Percentiles rank a stretch among this genome's conserved stretches.
These are phyloP conservation scores for Pilophorus perplexus DNA, from an alignment of 2,888 invertebrate species.

Conservation along the genomic window DNA sequence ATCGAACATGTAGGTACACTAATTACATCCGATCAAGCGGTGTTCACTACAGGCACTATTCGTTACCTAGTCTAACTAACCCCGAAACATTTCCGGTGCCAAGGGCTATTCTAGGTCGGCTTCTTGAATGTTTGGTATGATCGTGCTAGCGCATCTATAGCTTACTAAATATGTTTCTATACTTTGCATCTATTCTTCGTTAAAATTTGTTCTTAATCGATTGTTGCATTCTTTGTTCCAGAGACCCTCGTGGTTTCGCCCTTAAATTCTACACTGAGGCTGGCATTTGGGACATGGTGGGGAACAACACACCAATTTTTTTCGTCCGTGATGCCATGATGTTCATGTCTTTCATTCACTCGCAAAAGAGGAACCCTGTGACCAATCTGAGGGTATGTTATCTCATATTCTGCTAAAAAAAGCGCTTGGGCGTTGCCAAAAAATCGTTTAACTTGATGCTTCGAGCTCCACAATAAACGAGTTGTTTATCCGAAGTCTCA, in stretches of 20 bases:
- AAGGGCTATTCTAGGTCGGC: too few species aligned
- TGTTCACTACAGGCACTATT: too few species aligned
- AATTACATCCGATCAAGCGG: too few species aligned
- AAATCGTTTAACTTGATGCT: too few species aligned
- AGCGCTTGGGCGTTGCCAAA: too few species aligned
- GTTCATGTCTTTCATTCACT: constrained; percentile 94
- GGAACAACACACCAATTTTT: constrained; percentile 90
- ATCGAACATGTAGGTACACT: too few species aligned
- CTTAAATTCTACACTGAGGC: constrained; percentile 91
- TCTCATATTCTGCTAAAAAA: too few species aligned
- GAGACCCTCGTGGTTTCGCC: constrained; percentile 91
- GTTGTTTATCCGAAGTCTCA: too few species aligned
- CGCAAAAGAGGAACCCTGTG: constrained; percentile 92
- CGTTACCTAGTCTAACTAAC: too few species aligned
- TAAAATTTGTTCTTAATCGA: neutral
- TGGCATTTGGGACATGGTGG: constrained; percentile 91
- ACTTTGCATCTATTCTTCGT: too few species aligned
- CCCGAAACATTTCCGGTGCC: too few species aligned
- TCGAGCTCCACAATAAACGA: too few species aligned
- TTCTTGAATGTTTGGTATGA: neutral
- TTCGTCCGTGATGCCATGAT: constrained; percentile 86
- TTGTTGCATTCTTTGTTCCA: constrained; percentile 49
- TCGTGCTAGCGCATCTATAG: neutral
- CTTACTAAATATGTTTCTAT: neutral
- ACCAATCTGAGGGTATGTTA: constrained; percentile 75